phyloP scores from a whole-genome alignment of 2,113 vertebrate genomes.

The Typhlomys cinereus region DNA sequence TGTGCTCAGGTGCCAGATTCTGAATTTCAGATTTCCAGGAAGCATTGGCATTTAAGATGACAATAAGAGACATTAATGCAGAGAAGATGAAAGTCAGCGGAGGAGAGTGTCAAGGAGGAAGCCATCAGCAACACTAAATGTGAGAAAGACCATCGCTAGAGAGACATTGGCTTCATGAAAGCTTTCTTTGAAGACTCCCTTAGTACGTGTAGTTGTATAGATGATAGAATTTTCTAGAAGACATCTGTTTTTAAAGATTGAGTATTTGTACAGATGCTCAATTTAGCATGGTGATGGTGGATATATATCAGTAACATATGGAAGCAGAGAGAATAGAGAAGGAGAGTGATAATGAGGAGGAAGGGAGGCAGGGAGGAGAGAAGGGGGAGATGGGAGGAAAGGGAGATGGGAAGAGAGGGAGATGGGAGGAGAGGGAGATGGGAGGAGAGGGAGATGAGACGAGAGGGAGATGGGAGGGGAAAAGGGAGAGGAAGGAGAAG shows the following conservation, averaged over 20 bases:
- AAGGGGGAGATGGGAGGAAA: too few relatives aligned
- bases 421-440: too few relatives aligned
- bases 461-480: too few relatives aligned
- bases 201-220: neutral
- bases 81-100: neutral
- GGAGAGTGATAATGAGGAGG: too few relatives aligned
- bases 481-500: too few relatives aligned
- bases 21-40: neutral
- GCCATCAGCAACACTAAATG: neutral
- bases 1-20: neutral
- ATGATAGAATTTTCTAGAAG: neutral
- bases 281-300: neutral
- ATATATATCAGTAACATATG: neutral
- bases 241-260: neutral
- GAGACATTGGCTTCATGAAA: neutral
- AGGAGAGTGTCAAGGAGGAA: neutral
- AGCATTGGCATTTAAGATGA: neutral
- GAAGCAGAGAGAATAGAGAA: neutral
- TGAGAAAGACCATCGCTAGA: neutral
- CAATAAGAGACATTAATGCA: neutral
- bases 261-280: neutral
- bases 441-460: too few relatives aligned
- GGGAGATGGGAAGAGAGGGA: too few relatives aligned
- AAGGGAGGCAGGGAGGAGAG: too few relatives aligned
- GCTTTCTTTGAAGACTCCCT: neutral